Evolutionary conservation across 2,888 invertebrate genomes (phyloP).

Genomic region (Agrochola litura): DNA sequence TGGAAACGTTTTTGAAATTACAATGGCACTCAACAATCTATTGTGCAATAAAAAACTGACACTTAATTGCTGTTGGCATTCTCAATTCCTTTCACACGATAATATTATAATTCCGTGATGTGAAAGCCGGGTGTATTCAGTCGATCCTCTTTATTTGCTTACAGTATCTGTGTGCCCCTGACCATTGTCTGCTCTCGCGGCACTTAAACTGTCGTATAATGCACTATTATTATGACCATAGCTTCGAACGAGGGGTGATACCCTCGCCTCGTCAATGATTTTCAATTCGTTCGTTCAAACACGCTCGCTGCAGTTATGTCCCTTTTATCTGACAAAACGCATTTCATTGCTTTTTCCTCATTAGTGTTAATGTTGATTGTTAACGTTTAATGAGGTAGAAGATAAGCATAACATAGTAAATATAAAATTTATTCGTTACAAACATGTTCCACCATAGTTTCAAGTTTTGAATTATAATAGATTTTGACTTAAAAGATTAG

Average conservation of each 20-base stretch:
- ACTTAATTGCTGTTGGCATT: constrained; percentile 30
- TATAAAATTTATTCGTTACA: constrained; percentile 9
- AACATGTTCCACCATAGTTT: neutral
- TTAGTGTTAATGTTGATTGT: constrained; percentile 33
- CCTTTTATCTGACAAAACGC: constrained; percentile 67
- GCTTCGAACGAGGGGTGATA: constrained; percentile 75
- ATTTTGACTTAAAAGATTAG: neutral
- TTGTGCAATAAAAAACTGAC: constrained; percentile 6
- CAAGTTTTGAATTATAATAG: neutral
- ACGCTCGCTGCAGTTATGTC: constrained; percentile 66
- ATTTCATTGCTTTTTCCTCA: constrained; percentile 27
- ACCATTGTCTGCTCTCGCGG: constrained; percentile 73
- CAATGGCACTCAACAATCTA: neutral
- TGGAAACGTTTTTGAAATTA: constrained; percentile 13
- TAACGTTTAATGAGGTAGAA: constrained; percentile 37
- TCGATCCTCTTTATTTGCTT: constrained; percentile 69
- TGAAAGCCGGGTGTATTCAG: constrained; percentile 63
- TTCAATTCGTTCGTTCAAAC: constrained; percentile 68
- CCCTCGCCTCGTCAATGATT: constrained; percentile 77
- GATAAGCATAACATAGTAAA: neutral
- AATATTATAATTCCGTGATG: constrained; percentile 44
- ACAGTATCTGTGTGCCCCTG: constrained; percentile 67
- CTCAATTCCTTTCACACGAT: constrained; percentile 52
- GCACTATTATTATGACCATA: constrained; percentile 77
- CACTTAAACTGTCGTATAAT: constrained; percentile 78